Evolutionary conservation across 2,113 vertebrate genomes (phyloP), one percentile per base, ranked within the genome.

Genomic region (Galbula dea): DNA sequence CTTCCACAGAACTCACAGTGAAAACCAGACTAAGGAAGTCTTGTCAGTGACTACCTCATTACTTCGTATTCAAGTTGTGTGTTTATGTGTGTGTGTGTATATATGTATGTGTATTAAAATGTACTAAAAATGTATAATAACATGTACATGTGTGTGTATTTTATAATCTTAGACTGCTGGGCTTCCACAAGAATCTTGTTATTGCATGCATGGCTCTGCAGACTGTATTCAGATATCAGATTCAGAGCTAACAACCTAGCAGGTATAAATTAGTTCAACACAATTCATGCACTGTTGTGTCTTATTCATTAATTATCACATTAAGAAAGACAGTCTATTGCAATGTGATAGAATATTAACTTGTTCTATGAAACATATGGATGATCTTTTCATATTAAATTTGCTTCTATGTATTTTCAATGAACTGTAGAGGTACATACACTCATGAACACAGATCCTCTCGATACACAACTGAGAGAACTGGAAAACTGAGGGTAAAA

Each of bases 231-330:
- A 84, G 59, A 52, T 75, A 61, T 87, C 86, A 95, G 69, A 73
- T 61, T 95, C 57, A 87, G 41, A 80, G 45, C 51, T 76, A 96
- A 93, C 54, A 95, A 57, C 15, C 34, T 45, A 89, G 29, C 54
- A 94, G 36, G 15, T 83, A 55, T 74, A 92, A 93, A 97, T 95
- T 91, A 97, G 86, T 85, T 89, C 45, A 79, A 66, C 15, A 85
- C 12, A 71, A 84, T 83, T 95, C 90, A 71, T 69, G 67, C 29
- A 58, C 26, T 87, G 39, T 69, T 84, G n/a, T 92, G 41, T 91
- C 45, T 88, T 58, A 83, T 39, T 94, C 82, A 69, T 91, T 95
- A 96, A 93, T 97, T 94, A 92, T 74, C 74, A 75, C 54, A 81
- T 49, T 74, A 57, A 87, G 90, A 85, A 77, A 83, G 74, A 87